A percentile compares a stretch with the other conserved stretches of the same genome.
phyloP scores from a whole-genome alignment of 2,888 invertebrate species.

The Lycocerus yunnanus region DNA sequence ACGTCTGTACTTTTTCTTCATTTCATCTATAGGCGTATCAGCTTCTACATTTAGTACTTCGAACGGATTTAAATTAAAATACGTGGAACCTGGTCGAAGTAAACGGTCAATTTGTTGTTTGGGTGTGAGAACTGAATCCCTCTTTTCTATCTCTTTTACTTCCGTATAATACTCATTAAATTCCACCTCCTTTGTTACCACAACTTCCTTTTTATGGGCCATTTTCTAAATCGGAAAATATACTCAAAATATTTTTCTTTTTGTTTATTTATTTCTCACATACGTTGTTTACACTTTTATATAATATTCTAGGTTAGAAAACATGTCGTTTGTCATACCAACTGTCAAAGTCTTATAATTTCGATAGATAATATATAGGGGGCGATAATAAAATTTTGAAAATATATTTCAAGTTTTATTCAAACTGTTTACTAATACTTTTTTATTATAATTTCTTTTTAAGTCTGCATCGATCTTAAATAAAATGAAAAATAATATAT shows the following conservation, averaged over 20 bases:
- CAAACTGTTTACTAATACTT: too few relatives aligned
- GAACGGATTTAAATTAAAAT: slow-evolving; percentile 97
- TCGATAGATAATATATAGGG: not conserved
- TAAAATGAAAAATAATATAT: too few relatives aligned
- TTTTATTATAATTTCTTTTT: too few relatives aligned
- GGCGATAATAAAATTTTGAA: too few relatives aligned
- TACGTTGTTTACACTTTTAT: not conserved
- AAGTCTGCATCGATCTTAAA: too few relatives aligned
- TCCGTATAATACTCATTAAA: slow-evolving; percentile 84
- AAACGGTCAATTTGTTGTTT: slow-evolving; percentile 97
- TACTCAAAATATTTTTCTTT: not conserved
- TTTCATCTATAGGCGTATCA: slow-evolving; percentile 84
- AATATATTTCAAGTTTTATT: too few relatives aligned
- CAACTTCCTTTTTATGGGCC: slow-evolving; percentile 24
- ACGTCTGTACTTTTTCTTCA: slow-evolving; percentile 95
- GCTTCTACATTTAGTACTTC: slow-evolving; percentile 93
- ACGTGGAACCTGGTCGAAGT: slow-evolving; percentile 94
- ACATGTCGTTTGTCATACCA: not conserved
- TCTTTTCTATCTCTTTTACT: slow-evolving; percentile 98
- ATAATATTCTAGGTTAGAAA: not conserved
- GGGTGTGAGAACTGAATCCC: slow-evolving; percentile 95
- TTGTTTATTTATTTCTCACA: not conserved
- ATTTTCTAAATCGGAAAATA: slow-evolving; percentile 15
- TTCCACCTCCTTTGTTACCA: slow-evolving; percentile 63
- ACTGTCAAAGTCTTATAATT: not conserved